These are phyloP conservation scores for Ferrisia virgata DNA, from an alignment of 2,888 invertebrate genomes.

Conservation along the genomic window DNA sequence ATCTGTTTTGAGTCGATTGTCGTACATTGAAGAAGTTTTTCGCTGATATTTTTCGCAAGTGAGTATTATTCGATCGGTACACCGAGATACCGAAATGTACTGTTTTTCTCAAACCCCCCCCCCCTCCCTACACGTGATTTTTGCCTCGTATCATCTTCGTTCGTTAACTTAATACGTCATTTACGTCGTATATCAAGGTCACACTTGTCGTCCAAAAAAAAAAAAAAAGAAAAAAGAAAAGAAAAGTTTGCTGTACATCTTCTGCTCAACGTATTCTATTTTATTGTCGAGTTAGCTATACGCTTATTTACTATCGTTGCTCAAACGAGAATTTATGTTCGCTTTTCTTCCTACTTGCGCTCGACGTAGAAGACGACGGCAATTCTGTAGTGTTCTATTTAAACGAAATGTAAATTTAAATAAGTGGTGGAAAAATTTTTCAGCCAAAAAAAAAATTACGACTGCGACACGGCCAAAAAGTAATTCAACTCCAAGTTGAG, in stretches of 20 bases:
- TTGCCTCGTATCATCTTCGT: not conserved
- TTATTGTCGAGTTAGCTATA: too few relatives aligned
- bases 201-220: not conserved
- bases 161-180: not conserved
- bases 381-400: too few relatives aligned
- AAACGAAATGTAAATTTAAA: not conserved
- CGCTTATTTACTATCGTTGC: too few relatives aligned
- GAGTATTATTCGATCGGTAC: not conserved
- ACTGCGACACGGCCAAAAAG: too few relatives aligned
- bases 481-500: not conserved
- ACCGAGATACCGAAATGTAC: too few relatives aligned
- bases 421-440: not conserved
- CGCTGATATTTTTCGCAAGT: not conserved
- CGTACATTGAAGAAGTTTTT: not conserved
- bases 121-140: not conserved
- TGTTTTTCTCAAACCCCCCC: too few relatives aligned
- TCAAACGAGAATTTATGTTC: not conserved
- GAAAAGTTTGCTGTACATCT: too few relatives aligned
- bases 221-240: not conserved
- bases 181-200: not conserved
- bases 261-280: not conserved
- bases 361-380: too few relatives aligned
- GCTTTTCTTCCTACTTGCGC: not conserved
- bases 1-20: too few relatives aligned
- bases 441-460: not conserved